Evolutionary conservation across 2,888 invertebrate genomes (phyloP).

Genomic region (Eurytoma adleriae): DNA sequence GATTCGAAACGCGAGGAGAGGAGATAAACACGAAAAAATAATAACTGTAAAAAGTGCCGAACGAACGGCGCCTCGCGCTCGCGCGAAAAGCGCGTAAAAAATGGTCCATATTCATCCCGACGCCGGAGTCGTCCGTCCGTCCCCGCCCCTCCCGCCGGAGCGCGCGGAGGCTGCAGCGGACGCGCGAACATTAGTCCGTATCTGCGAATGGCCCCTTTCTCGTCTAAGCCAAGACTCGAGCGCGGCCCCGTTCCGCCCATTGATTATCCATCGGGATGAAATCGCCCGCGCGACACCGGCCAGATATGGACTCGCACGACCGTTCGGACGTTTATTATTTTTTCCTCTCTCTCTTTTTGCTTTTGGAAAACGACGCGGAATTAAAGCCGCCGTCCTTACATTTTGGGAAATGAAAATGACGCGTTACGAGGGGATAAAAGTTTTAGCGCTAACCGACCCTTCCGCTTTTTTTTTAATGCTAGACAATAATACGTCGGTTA

Average conservation of each 20-base stretch:
- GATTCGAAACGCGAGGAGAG: slow-evolving; percentile 62
- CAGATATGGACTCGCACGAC: background rate
- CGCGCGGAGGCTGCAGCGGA: slow-evolving; percentile 2
- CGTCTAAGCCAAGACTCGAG: background rate
- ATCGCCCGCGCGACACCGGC: background rate
- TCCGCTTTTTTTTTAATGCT: background rate
- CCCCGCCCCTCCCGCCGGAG: no score
- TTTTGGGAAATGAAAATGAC: no score
- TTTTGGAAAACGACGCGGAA: no score
- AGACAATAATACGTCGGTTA: no score
- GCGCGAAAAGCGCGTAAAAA: slow-evolving; percentile 63
- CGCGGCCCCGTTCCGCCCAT: background rate
- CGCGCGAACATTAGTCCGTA: slow-evolving; percentile 49
- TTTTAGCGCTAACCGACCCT: background rate
- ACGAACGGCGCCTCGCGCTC: slow-evolving; percentile 11
- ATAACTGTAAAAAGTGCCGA: slow-evolving; percentile 67
- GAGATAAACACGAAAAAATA: slow-evolving; percentile 68
- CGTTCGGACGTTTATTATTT: background rate
- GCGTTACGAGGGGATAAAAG: background rate
- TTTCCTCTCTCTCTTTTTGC: no score
- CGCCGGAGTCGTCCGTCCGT: no score
- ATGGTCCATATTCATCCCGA: slow-evolving; percentile 59
- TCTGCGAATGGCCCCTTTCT: slow-evolving; percentile 33
- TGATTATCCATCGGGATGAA: slow-evolving; percentile 9
- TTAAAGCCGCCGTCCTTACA: no score